Percentiles rank a stretch among this genome's conserved stretches.
These are phyloP conservation scores for Cephalopachus bancanus DNA, from an alignment of 2,797 vertebrate species.

Conservation along the genomic window DNA sequence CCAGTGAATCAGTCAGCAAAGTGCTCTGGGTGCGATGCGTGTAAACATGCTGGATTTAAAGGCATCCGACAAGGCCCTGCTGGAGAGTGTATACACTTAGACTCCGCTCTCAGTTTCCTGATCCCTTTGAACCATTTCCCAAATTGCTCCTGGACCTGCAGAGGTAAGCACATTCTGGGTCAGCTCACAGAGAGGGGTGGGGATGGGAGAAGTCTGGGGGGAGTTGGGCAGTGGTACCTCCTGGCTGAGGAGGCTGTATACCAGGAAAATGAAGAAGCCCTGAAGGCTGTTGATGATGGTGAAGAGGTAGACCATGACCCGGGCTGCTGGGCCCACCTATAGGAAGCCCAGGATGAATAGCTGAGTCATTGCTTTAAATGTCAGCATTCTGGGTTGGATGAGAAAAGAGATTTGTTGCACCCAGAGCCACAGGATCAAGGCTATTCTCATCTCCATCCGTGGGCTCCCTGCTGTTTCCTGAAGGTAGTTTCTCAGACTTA, in stretches of 20 bases:
- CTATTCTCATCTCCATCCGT: neutral
- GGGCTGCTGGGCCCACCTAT: conserved; percentile 41
- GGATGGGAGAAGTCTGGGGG: neutral
- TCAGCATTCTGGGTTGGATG: conserved; percentile 62
- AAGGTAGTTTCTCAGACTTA: neutral
- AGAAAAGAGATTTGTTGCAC: neutral
- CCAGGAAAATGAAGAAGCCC: conserved; percentile 78
- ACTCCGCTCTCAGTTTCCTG: fast-evolving
- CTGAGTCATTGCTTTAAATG: conserved; percentile 77
- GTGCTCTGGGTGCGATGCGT: too few species aligned
- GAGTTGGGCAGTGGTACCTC: conserved; percentile 16
- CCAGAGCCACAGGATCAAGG: neutral
- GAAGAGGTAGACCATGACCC: conserved; percentile 72
- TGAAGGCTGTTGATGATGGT: conserved; percentile 78
- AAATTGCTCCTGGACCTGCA: conserved; percentile 74
- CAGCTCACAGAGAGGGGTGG: neutral
- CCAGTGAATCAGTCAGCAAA: neutral
- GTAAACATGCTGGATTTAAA: neutral
- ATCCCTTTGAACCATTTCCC: neutral
- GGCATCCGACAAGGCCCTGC: neutral
- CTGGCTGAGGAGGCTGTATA: conserved; percentile 78
- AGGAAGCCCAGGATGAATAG: conserved; percentile 79
- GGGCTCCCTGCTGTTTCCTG: neutral
- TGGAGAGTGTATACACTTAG: neutral
- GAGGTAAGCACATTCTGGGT: neutral